Conservation (phyloP, 1,140 invertebrate species). For the Zaprionus africanus region DNA sequence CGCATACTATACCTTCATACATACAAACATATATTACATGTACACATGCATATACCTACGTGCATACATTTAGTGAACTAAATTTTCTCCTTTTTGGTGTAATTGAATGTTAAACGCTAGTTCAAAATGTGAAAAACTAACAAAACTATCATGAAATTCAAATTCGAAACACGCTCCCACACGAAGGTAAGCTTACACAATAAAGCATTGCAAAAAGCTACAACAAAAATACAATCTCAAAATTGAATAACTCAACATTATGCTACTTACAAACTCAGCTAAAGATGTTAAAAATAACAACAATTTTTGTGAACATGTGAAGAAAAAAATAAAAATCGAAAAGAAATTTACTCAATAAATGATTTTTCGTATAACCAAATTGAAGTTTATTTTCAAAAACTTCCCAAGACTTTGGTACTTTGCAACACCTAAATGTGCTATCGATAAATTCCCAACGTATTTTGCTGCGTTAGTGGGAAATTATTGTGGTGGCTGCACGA, state of each 20-base stretch:
- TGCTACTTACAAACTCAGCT: constrained; percentile 55
- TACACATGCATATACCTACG: background rate
- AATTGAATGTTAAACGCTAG: constrained; percentile 73
- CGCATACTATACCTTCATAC: constrained; percentile 8
- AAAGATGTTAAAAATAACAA: constrained; percentile 36
- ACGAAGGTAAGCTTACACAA: constrained; percentile 32
- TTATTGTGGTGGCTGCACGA: background rate
- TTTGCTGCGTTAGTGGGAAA: background rate
- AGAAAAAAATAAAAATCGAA: constrained; percentile 70
- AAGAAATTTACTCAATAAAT: constrained; percentile 81
- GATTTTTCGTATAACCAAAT: constrained; percentile 71
- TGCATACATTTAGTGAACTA: constrained; percentile 47
- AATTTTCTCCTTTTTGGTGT: constrained; percentile 69
- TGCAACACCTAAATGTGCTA: background rate
- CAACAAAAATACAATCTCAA: constrained; percentile 24
- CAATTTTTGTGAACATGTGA: constrained; percentile 77
- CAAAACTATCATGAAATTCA: constrained; percentile 18
- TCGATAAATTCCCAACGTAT: background rate
- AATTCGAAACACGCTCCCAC: constrained; percentile 40
- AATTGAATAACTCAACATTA: constrained; percentile 42
- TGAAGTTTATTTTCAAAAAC: constrained; percentile 4
- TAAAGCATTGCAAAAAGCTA: constrained; percentile 13
- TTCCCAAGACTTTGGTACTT: background rate
- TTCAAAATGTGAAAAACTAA: constrained; percentile 38
- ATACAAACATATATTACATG: constrained; percentile 27